Evolutionary conservation across 1,140 invertebrate species (phyloP), one percentile per base, ranked within the genome.

Genomic region (Drosophila erecta): DNA sequence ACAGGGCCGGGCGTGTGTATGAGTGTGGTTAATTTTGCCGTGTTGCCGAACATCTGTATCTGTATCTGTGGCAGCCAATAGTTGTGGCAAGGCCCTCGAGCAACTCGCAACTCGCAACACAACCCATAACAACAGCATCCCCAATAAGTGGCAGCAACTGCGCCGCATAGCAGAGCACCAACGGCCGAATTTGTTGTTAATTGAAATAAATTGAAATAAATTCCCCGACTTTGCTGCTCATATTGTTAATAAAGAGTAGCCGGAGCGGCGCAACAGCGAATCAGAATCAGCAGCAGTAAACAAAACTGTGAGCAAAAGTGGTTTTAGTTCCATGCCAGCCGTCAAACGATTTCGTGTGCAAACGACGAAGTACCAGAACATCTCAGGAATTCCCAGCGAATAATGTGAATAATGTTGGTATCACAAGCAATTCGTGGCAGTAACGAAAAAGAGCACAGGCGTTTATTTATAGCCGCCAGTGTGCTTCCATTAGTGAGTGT

Each of bases 201-300:
- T 89, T 89, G 84, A 89, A 89, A 89, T 89, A 89, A 89, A 89
- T 89, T 89, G 84, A 89, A 75, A 89, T 89, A 89, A 89, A 89
- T 89, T 89, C 79, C 79, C 70, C 74, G 66, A 59, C 83, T 67
- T 74, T 87, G 60, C 83, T 87, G 75, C 79, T 79, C 75, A 83
- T 65, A 84, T 89, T 89, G 84, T 89, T 89, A 89, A 89, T 89
- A 89, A 80, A 89, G 47, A 61, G 47, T 53, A 70, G 33, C 64
- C 67, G 60, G 46, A 44, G 41, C 17, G 17, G 20, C 15, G 10
- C 40, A 61, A 53, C 17, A 40, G 40, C 24, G 37, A 22, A 62
- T 20, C 41, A 73, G 40, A 37, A 62, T 20, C 41, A 73, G 40
- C 30, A 57, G 59, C 47, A 57, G 60, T 71, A 74, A 76, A 75